Percentiles rank a stretch among this genome's conserved stretches.
These are phyloP conservation scores for Phalacrocorax carbo DNA, from an alignment of 2,113 vertebrate genomes.

Conservation along the genomic window DNA sequence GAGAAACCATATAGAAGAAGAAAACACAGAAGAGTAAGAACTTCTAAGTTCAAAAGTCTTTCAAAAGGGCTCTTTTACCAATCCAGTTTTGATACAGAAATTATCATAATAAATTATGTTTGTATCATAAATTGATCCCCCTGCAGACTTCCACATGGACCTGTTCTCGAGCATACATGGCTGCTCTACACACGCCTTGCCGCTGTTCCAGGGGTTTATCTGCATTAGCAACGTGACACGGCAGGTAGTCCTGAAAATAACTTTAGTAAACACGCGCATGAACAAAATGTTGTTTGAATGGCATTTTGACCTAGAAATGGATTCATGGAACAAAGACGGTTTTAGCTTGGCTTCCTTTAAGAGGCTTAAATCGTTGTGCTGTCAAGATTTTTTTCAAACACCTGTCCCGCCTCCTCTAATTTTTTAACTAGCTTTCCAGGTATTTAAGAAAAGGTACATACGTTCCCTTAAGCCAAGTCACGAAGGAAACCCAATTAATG, in stretches of 20 bases:
- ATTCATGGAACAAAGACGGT: not conserved
- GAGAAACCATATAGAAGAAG: not conserved
- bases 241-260: not conserved
- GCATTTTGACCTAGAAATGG: not conserved
- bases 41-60: not conserved
- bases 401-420: not conserved
- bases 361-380: not conserved
- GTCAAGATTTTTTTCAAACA: not conserved
- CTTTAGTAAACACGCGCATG: not conserved
- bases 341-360: not conserved
- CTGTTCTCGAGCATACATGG: rapidly evolving
- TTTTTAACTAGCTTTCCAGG: not conserved
- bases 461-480: not conserved
- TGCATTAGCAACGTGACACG: not conserved
- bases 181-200: not conserved
- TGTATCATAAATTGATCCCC: not conserved
- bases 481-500: not conserved
- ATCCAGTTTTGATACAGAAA: not conserved
- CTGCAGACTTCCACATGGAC: not conserved
- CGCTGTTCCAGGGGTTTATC: not conserved
- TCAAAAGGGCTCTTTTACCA: not conserved
- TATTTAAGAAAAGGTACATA: not conserved
- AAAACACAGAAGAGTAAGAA: not conserved
- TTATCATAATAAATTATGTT: no score
- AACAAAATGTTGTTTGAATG: not conserved